phyloP scores from a whole-genome alignment of 2,888 invertebrate genomes.

The Charanyca ferruginea region DNA sequence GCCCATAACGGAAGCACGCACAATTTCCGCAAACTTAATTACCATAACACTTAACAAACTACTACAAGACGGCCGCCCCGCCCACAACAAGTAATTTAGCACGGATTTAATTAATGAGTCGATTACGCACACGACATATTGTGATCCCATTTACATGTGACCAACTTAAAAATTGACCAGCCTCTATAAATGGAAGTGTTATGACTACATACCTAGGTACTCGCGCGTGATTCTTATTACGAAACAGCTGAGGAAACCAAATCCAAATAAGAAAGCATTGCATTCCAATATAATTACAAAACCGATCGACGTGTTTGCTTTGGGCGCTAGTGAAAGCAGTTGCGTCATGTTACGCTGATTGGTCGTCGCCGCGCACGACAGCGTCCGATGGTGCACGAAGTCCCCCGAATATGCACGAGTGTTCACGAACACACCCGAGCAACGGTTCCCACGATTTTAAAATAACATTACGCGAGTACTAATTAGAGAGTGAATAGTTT shows the following conservation, averaged over 20 bases:
- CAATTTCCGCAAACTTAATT: slow-evolving; percentile 42
- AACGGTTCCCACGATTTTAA: slow-evolving; percentile 62
- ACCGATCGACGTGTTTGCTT: slow-evolving; percentile 77
- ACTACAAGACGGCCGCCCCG: slow-evolving; percentile 23
- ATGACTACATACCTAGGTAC: slow-evolving; percentile 59
- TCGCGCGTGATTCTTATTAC: slow-evolving; percentile 73
- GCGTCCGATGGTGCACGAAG: slow-evolving; percentile 61
- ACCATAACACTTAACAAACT: slow-evolving; percentile 38
- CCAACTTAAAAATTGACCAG: slow-evolving; percentile 58
- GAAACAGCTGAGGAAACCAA: slow-evolving; percentile 79
- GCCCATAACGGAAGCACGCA: slow-evolving; percentile 41
- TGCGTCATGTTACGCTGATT: slow-evolving; percentile 77
- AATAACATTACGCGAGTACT: slow-evolving; percentile 44
- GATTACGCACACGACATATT: slow-evolving; percentile 54
- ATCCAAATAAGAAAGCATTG: slow-evolving; percentile 87
- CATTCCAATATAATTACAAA: slow-evolving; percentile 87
- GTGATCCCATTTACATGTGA: slow-evolving; percentile 55
- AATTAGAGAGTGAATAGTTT: slow-evolving; percentile 60
- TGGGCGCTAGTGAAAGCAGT: slow-evolving; percentile 85
- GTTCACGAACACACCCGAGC: slow-evolving; percentile 49
- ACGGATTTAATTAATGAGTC: slow-evolving; percentile 38
- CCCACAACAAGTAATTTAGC: slow-evolving; percentile 12
- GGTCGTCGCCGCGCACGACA: slow-evolving; percentile 60
- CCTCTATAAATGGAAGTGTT: slow-evolving; percentile 81
- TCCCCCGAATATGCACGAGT: slow-evolving; percentile 40